A percentile compares a stretch with the other conserved stretches of the same genome.
Conservation (phyloP, 1,140 invertebrate genomes). For the Drosophila baimaii region DNA sequence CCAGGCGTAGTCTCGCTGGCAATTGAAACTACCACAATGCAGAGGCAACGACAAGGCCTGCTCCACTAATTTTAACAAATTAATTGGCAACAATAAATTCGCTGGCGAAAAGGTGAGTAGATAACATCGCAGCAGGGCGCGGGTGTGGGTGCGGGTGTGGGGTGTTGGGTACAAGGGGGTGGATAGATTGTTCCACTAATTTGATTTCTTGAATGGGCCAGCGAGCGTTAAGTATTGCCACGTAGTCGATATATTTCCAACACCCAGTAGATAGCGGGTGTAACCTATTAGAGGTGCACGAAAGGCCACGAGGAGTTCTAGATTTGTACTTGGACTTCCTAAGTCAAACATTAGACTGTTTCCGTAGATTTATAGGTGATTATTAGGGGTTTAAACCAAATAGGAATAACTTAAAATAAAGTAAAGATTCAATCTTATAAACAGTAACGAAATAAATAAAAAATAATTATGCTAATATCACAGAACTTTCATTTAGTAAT, state of each 20-base stretch:
- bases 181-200: conserved; percentile 76
- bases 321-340: neutral
- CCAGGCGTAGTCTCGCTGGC: conserved; percentile 25
- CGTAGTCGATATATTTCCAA: conserved; percentile 55
- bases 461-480: neutral
- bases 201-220: conserved; percentile 74
- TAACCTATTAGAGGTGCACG: neutral
- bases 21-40: conserved; percentile 75
- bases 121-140: conserved; percentile 58
- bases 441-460: too few relatives aligned
- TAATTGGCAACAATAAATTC: conserved; percentile 83
- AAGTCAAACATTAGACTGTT: neutral
- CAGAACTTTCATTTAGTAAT: neutral
- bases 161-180: neutral
- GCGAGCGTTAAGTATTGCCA: conserved; percentile 64
- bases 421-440: too few relatives aligned
- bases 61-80: conserved; percentile 82
- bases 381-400: neutral
- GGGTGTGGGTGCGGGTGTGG: neutral
- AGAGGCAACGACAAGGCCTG: conserved; percentile 37
- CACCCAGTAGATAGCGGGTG: conserved; percentile 28
- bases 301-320: neutral
- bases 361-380: too few relatives aligned
- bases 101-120: conserved; percentile 73
- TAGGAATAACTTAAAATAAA: neutral